Evolutionary conservation across 2,888 invertebrate species (phyloP), one percentile per base, ranked within the genome.

Genomic region (Cheilosia vulpina): DNA sequence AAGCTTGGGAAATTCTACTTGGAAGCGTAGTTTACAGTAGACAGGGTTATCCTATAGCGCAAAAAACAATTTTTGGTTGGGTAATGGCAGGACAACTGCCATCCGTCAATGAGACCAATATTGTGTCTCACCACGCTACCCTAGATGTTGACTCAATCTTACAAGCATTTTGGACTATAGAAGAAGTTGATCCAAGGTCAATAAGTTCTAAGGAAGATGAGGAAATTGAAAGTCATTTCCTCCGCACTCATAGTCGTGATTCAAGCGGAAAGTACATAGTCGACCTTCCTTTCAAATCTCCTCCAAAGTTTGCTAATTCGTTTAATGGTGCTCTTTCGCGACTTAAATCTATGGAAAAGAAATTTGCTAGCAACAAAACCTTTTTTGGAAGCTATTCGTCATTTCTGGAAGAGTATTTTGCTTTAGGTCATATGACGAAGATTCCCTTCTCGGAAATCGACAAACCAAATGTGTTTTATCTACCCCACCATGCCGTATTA

Each of bases 331-430:
- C 55, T 1, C 0, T 58, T 34, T 52, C 62, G 5, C 50, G 65
- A 7, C 21, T 72, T 0, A 52, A 45, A n/a, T 41, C 19, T 1
- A 75, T 75, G 75, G 77, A 69, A 38, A 55, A 13, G 19, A 68
- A 62, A 7, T 69, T 68, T 17, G 24, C 47, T 2, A 34, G 24
- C 4, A 52, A 77, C 7, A 9, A 13, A 31, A 4, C n/a, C 0
- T 34, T 77, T 15, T 55, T 58, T 5, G 6, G 55, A 43, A 55
- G n/a, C 15, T 77, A 76, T 13, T 19, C 34, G 0, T 9, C 0
- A 5, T 75, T 78, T 55, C 34, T 69, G n/a, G 53, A 55, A 4
- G 62, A 78, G 24, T 69, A 78, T 55, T n/a, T 78, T 3, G 15
- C 62, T 1, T 62, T 55, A 34, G 62, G 77, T 0, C 63, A 62